Conservation (phyloP, 2,113 vertebrate species). For the Siphamia tubifer region DNA sequence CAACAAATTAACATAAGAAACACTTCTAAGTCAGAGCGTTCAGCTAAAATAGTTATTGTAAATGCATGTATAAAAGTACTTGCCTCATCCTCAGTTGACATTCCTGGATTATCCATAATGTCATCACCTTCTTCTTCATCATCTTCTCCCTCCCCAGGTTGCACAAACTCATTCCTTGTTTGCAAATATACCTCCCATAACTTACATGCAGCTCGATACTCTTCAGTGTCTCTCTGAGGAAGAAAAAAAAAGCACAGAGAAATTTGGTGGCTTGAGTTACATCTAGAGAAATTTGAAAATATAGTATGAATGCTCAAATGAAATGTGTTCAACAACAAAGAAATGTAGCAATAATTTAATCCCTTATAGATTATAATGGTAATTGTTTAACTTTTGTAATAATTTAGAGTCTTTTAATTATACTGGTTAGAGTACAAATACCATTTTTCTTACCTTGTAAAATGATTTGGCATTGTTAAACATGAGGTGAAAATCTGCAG, state of each 20-base stretch:
- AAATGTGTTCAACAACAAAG: no score
- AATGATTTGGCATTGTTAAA: conserved; percentile 97
- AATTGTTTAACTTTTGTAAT: no score
- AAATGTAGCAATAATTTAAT: no score
- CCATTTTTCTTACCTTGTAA: conserved; percentile 85
- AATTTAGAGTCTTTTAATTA: no score
- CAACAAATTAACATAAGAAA: no score
- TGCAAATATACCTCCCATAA: conserved; percentile 92
- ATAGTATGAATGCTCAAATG: no score
- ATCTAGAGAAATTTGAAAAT: neutral
- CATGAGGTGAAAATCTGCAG: conserved; percentile 94
- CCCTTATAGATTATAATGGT: no score
- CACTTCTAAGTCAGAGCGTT: no score
- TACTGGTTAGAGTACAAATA: neutral
- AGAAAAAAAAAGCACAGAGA: neutral
- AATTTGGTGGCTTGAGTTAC: neutral
- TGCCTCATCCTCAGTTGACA: conserved; percentile 90
- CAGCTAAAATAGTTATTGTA: no score
- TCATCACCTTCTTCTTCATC: conserved; percentile 93
- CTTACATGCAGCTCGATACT: conserved; percentile 93
- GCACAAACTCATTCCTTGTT: conserved; percentile 93
- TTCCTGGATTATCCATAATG: conserved; percentile 85
- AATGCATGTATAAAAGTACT: no score
- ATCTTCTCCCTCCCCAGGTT: conserved; percentile 83
- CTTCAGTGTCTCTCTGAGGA: conserved; percentile 86